Base-by-base conservation (phyloP, 2,888 invertebrate species). In the Noctuana brunneofusca region DNA sequence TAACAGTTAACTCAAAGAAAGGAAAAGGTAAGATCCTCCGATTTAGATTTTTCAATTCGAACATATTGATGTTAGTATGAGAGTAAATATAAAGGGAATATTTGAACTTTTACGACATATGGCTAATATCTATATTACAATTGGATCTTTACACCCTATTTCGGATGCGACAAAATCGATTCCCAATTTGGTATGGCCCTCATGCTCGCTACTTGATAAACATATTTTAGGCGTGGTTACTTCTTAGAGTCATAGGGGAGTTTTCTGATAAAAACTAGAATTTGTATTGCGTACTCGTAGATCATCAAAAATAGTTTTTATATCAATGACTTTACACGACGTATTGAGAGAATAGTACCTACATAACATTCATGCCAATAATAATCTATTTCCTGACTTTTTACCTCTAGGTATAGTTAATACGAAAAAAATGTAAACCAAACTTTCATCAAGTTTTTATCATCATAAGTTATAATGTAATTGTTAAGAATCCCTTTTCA, bases 101-200 rank as follows among this genome's bases (percentile, higher is more conserved):
- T 2, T 18, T n/a, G 8, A 41, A 41, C 9, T 41, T 16, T 16
- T 41, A 18, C 80, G 84, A 84, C 90, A 90, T 89, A 89, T 89
- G 89, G 89, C 80, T 70, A 69, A 83, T 84, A 85, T 87, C 86
- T 86, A 82, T 86, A 84, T 84, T 81, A 88, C 84, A 89, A 88
- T 87, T 79, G 81, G 83, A 85, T 84, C 79, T 85, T 86, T 84
- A 84, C 89, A 89, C 90, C 90, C 90, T 80, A 88, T 86, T 86
- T 83, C 81, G 87, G 82, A 84, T 83, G 85, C 80, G 87, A 89
- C 86, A 85, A 89, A 88, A 89, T 90, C 89, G 88, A 89, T 90
- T 89, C 75, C 73, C 86, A 86, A 89, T 89, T 88, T 81, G 87
- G 84, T 87, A 84, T 85, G 86, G 84, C 89, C 88, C 89, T 86